These are phyloP conservation scores for Coendou prehensilis DNA, from an alignment of 2,797 vertebrate species.

Conservation along the genomic window DNA sequence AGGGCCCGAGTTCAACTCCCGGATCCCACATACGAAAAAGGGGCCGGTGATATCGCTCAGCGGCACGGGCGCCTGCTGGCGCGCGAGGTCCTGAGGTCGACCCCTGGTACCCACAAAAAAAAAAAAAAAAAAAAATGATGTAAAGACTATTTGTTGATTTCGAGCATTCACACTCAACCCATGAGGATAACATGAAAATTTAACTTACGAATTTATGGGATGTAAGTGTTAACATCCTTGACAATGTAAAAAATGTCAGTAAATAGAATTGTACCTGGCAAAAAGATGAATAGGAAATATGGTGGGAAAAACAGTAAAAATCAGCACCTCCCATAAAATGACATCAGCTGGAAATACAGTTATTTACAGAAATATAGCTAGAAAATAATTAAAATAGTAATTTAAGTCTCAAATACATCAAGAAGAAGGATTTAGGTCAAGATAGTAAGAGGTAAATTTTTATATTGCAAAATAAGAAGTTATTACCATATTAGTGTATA, in stretches of 20 bases:
- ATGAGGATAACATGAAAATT: background rate
- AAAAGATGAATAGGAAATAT: background rate
- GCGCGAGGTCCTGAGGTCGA: too few relatives aligned
- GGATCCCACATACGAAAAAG: too few relatives aligned
- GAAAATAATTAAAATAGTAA: slow-evolving; percentile 32
- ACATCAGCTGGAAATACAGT: background rate
- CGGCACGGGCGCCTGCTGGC: too few relatives aligned
- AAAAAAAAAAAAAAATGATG: background rate
- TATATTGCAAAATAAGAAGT: background rate
- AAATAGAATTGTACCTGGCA: slow-evolving; percentile 5
- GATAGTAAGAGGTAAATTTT: background rate
- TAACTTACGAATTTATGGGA: background rate
- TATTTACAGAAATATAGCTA: background rate
- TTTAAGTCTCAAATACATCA: background rate
- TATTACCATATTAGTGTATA: background rate
- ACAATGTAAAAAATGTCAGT: slow-evolving; percentile 9
- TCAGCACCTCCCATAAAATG: background rate
- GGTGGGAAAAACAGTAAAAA: background rate
- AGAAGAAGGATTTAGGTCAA: background rate
- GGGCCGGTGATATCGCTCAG: too few relatives aligned
- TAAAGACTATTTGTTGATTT: slow-evolving; percentile 29
- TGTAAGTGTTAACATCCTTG: background rate
- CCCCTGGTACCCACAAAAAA: too few relatives aligned
- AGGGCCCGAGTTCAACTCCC: too few relatives aligned
- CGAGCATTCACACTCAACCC: background rate